A percentile compares a stretch with the other conserved stretches of the same genome.
Conservation (phyloP, 1,140 invertebrate genomes). For the Pentalonia nigronervosa region DNA sequence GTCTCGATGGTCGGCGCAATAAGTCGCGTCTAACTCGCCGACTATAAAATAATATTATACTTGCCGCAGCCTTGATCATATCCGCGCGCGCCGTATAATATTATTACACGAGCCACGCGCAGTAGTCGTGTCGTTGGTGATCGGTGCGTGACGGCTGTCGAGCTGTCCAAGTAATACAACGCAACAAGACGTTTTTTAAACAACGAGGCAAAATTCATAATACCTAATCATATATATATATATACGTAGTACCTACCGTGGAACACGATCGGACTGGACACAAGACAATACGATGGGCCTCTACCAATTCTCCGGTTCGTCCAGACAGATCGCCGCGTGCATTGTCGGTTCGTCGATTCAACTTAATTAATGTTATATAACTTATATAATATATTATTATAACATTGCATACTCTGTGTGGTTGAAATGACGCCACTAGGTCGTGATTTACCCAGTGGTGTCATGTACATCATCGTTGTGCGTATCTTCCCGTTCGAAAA, state of each 20-base stretch:
- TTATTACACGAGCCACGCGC: background rate
- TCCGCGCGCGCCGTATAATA: background rate
- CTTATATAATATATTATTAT: background rate
- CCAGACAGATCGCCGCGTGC: constrained; percentile 14
- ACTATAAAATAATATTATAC: too few relatives aligned
- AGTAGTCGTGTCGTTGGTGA: background rate
- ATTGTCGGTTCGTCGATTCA: constrained; percentile 8
- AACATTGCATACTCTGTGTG: background rate
- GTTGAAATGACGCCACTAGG: background rate
- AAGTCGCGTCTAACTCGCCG: background rate
- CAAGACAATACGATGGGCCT: background rate
- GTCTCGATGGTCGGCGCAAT: background rate
- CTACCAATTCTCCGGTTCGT: background rate
- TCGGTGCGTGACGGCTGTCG: background rate
- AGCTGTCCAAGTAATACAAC: background rate
- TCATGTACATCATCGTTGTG: background rate
- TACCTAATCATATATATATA: too few relatives aligned
- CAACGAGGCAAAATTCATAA: too few relatives aligned
- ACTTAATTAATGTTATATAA: background rate
- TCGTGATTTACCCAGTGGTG: too few relatives aligned
- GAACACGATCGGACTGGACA: too few relatives aligned
- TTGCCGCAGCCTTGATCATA: background rate
- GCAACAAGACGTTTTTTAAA: too few relatives aligned
- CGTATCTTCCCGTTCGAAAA: too few relatives aligned
- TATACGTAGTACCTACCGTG: too few relatives aligned